Conservation (phyloP, 92 coral and sea anemone genomes). For the Palythoa heliodiscus region DNA sequence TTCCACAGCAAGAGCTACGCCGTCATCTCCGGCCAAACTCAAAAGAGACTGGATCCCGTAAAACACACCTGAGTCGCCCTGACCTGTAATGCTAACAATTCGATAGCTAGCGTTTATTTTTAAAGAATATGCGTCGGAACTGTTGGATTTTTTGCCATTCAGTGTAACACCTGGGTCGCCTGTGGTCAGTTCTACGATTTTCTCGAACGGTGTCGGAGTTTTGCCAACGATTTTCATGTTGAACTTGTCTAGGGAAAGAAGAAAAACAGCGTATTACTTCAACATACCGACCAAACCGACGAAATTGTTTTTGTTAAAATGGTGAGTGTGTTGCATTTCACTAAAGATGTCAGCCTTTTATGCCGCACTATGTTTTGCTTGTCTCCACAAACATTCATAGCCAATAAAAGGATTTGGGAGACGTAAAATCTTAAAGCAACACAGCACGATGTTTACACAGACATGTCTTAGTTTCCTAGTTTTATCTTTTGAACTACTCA, state of each 20-base stretch:
- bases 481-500: no score
- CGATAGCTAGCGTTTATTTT: constrained; percentile 41
- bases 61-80: constrained; percentile 66
- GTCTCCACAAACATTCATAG: no score
- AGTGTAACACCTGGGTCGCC: constrained; percentile 57
- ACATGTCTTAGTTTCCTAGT: no score
- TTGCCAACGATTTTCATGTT: constrained; percentile 29
- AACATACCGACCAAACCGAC: neutral
- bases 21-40: constrained; percentile 59
- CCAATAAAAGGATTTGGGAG: no score
- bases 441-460: no score
- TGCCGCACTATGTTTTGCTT: no score
- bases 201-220: neutral
- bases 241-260: constrained; percentile 19
- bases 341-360: neutral
- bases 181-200: constrained; percentile 36
- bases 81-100: constrained; percentile 60
- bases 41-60: constrained; percentile 87
- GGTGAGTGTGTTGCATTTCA: neutral
- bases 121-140: constrained; percentile 67
- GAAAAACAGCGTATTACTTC: neutral
- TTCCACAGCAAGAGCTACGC: constrained; percentile 77
- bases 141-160: constrained; percentile 38
- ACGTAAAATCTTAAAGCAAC: no score
- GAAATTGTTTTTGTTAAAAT: neutral